These are phyloP conservation scores for Penaeus japonicus DNA, from an alignment of 1,140 invertebrate genomes.

Conservation along the genomic window DNA sequence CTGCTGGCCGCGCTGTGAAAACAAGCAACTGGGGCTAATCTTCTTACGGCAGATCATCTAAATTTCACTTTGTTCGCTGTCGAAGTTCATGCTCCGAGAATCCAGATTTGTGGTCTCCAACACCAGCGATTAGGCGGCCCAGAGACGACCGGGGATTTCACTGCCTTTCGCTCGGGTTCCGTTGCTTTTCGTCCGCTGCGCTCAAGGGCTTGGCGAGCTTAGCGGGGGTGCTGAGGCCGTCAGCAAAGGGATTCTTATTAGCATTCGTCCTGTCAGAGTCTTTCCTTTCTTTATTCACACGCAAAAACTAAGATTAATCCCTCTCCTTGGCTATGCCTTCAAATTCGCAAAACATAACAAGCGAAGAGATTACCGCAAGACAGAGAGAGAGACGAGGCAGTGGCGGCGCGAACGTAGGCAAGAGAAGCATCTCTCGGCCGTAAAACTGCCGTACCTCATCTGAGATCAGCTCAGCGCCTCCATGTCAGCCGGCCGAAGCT, in stretches of 20 bases:
- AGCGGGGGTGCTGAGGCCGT: too few relatives aligned
- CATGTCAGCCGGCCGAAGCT: constrained; percentile 2
- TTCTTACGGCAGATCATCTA: constrained; percentile 59
- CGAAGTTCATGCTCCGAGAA: constrained; percentile 58
- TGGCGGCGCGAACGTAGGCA: not conserved
- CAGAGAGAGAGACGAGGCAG: not conserved
- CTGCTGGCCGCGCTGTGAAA: constrained; percentile 44
- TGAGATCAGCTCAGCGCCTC: constrained; percentile 24
- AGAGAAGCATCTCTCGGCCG: not conserved
- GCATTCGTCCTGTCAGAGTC: too few relatives aligned
- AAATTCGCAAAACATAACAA: too few relatives aligned
- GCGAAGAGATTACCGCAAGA: not conserved
- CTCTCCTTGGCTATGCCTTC: too few relatives aligned
- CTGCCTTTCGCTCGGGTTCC: constrained; percentile 14
- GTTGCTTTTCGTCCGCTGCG: constrained; percentile 19
- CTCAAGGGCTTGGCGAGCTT: too few relatives aligned
- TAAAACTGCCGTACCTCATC: constrained; percentile 28
- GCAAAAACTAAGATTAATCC: too few relatives aligned
- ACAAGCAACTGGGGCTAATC: constrained; percentile 59
- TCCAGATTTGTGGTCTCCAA: constrained; percentile 59
- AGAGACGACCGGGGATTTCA: constrained; percentile 15
- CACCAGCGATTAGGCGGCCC: constrained; percentile 57
- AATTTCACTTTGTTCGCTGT: constrained; percentile 60
- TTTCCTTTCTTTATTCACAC: too few relatives aligned
- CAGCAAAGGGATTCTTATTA: too few relatives aligned